Percentiles rank a stretch among this genome's conserved stretches.
phyloP scores from a whole-genome alignment of 2,797 vertebrate species.

The Xiphorhynchus erythropygius region DNA sequence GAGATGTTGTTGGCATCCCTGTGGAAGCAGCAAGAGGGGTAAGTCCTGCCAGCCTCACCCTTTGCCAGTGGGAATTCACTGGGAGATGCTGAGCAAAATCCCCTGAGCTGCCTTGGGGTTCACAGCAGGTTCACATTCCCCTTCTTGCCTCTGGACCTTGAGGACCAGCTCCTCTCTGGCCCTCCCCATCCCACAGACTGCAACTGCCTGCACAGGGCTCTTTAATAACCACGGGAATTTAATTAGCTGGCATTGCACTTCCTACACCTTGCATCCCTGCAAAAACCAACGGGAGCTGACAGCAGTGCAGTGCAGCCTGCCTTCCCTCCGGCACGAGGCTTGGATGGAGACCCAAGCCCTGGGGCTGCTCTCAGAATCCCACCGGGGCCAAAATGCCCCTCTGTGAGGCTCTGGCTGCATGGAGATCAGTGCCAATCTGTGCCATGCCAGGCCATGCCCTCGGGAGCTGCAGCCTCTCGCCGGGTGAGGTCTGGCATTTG shows the following conservation, averaged over 20 bases:
- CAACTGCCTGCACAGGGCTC: neutral
- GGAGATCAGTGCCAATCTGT: rapidly evolving
- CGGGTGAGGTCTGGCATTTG: neutral
- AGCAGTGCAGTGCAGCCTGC: neutral
- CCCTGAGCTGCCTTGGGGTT: neutral
- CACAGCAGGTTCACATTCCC: neutral
- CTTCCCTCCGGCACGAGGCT: rapidly evolving
- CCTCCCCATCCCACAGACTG: neutral
- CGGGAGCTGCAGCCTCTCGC: rapidly evolving
- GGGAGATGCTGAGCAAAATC: neutral
- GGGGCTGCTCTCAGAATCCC: neutral
- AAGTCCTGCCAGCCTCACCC: neutral
- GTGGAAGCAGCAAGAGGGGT: rapidly evolving
- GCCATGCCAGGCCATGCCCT: rapidly evolving
- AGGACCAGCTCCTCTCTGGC: neutral
- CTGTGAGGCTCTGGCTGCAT: rapidly evolving
- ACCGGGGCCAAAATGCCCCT: neutral
- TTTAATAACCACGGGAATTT: neutral
- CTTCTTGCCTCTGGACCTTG: neutral
- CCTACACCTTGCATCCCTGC: neutral
- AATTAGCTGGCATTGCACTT: neutral
- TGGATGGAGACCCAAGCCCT: neutral
- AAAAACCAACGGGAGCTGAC: neutral
- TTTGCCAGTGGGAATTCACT: neutral
- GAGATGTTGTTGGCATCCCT: rapidly evolving